These are phyloP conservation scores for Paratrypauchen microcephalus DNA, from an alignment of 2,797 vertebrate genomes.

Conservation along the genomic window DNA sequence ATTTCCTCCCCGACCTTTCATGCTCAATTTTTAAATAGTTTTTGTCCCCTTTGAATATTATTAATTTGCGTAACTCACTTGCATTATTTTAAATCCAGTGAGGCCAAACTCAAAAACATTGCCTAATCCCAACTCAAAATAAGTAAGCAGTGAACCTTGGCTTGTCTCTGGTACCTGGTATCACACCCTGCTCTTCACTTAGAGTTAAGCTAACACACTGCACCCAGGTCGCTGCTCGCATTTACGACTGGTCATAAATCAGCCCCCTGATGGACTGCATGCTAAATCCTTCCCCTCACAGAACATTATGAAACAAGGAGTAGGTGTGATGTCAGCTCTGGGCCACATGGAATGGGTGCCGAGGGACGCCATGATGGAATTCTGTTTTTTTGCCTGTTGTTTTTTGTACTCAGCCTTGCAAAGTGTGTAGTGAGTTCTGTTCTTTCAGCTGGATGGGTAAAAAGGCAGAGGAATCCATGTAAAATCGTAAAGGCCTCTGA, in stretches of 20 bases:
- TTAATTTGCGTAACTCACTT: neutral
- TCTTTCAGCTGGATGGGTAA: conserved; percentile 70
- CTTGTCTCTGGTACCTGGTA: conserved; percentile 25
- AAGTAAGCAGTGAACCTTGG: conserved; percentile 18
- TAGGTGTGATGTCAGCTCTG: conserved; percentile 57
- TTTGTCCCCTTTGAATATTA: neutral
- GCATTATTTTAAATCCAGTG: neutral
- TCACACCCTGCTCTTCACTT: conserved; percentile 18
- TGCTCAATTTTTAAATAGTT: neutral
- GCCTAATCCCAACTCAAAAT: conserved; percentile 6
- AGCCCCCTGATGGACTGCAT: conserved; percentile 28
- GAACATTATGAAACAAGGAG: conserved; percentile 43
- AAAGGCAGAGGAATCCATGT: conserved; percentile 51
- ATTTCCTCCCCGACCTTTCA: neutral
- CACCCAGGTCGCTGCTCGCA: conserved; percentile 8
- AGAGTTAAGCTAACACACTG: conserved; percentile 26
- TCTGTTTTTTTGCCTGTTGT: conserved; percentile 22
- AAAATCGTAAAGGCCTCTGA: conserved; percentile 21
- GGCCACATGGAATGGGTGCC: conserved; percentile 47
- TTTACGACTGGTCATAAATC: conserved; percentile 54
- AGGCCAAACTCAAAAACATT: neutral
- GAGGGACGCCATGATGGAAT: conserved; percentile 40
- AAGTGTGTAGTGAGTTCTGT: conserved; percentile 44
- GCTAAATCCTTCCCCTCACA: conserved; percentile 33
- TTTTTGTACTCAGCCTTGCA: conserved; percentile 13